Base-by-base conservation (phyloP, 2,888 invertebrate species). In the Meta bourneti region DNA sequence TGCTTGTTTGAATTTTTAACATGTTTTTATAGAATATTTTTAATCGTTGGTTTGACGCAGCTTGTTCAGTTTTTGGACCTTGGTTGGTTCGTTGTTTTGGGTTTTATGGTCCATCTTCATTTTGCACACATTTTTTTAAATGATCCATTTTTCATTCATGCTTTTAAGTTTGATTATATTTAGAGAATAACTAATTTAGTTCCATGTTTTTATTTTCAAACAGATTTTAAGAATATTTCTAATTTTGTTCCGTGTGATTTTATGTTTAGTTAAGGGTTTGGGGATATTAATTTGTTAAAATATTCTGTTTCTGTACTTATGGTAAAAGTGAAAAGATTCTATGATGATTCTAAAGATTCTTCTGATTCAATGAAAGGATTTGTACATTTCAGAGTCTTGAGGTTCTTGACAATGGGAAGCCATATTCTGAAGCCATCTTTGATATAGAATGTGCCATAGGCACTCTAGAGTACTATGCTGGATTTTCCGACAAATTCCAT, bases 401-500 rank as follows among this genome's bases (percentile, higher is more conserved):
- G 95, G 98, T 99, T 0, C 94, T 98, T 92, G 98, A 99, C 95
- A 98, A 98, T 95, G 99, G 99, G 34, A 99, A 98, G 95, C 98
- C 98, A 0, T 98, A 96, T 95, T 93, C 94, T 79, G 94, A 95
- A 20, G 94, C 96, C 7, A 95, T 95, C 9, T 93, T 93, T n/a
- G 95, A 95, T 89, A 93, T 95, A 20, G 93, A 94, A 0, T 93
- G 89, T 48, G 91, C 94, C 1, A 93, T 94, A 2, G 93, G 93
- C 48, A 92, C 94, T 16, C 81, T 95, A 20, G 96, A 98, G 11
- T 98, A 98, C 95, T 98, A 97, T 95, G 98, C 98, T n/a, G 98
- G 98, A 49, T 98, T 97, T 97, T 97, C 98, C 0, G 98, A 98
- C 95, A 98, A 98, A 95, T 97, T 96, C 95, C 97, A 98, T 90